Evolutionary conservation across 2,888 invertebrate genomes (phyloP).

Genomic region (Zhuqinia jingwanae): DNA sequence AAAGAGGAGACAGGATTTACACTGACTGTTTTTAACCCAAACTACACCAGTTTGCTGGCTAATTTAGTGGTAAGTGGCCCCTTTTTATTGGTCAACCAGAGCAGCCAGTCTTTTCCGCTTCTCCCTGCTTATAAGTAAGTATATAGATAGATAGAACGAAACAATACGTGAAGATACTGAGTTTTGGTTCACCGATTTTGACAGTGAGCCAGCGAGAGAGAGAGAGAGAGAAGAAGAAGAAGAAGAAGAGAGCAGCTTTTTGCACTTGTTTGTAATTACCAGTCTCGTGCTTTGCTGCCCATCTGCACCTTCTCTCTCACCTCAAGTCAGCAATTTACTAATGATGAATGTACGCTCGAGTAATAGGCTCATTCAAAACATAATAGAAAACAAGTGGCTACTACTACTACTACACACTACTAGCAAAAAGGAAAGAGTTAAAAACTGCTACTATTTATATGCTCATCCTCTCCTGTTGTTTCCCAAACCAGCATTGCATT

Average conservation of each 20-base stretch:
- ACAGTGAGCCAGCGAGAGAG: slow-evolving; percentile 49
- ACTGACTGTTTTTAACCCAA: not conserved
- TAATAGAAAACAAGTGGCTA: slow-evolving; percentile 11
- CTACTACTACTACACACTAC: too few species aligned
- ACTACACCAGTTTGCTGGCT: not conserved
- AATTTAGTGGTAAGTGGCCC: slow-evolving; percentile 52
- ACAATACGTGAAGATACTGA: not conserved
- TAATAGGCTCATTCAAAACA: slow-evolving; percentile 29
- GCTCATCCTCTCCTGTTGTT: not conserved
- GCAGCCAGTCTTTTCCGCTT: slow-evolving; percentile 67
- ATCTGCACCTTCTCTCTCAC: slow-evolving; percentile 31
- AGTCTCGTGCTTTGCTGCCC: slow-evolving; percentile 24
- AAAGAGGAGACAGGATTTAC: not conserved
- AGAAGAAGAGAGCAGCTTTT: too few species aligned
- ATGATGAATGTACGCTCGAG: slow-evolving; percentile 25
- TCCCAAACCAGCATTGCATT: too few species aligned
- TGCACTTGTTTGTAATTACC: slow-evolving; percentile 43
- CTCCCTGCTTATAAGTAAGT: slow-evolving; percentile 26
- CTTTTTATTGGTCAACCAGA: slow-evolving; percentile 72
- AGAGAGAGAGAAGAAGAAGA: not conserved
- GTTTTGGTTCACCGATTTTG: slow-evolving; percentile 69
- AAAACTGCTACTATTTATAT: slow-evolving; percentile 15
- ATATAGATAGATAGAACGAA: not conserved
- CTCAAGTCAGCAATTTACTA: slow-evolving; percentile 30
- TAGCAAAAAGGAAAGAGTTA: slow-evolving; percentile 2